Conservation (phyloP, 2,113 vertebrate species). For the Prietella phreatophila region DNA sequence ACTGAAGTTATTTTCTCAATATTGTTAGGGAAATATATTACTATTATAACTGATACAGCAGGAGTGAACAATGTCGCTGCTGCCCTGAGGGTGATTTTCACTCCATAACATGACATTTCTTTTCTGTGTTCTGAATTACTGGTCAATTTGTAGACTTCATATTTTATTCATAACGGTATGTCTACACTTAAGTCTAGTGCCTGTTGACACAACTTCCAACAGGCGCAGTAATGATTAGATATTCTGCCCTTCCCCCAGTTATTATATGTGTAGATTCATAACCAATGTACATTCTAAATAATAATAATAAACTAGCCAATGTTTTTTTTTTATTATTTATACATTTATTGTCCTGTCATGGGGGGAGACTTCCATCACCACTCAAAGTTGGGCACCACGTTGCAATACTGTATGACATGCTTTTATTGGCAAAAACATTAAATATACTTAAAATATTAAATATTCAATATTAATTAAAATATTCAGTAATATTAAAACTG, state of each 20-base stretch:
- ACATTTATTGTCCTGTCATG: background rate
- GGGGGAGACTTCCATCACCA: background rate
- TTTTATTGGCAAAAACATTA: background rate
- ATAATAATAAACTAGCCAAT: background rate
- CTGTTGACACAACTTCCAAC: background rate
- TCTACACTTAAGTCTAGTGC: background rate
- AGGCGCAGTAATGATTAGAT: background rate
- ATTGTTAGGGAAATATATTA: background rate
- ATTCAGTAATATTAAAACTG: background rate
- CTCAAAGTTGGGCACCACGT: too few species aligned
- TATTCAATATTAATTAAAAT: background rate
- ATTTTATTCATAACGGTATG: background rate
- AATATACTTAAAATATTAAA: background rate
- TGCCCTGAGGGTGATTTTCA: background rate
- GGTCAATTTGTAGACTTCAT: background rate
- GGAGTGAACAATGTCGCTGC: background rate
- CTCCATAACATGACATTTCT: background rate
- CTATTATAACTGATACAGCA: too few species aligned
- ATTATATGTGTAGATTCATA: background rate
- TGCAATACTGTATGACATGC: too few species aligned
- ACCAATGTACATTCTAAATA: background rate
- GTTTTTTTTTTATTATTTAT: background rate
- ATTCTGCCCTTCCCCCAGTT: background rate
- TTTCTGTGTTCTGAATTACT: slow-evolving; percentile 1
- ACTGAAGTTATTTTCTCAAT: background rate